Evolutionary conservation across 53 echinoderm and acorn worm species (phyloP).

Genomic region (Henricia sp.): DNA sequence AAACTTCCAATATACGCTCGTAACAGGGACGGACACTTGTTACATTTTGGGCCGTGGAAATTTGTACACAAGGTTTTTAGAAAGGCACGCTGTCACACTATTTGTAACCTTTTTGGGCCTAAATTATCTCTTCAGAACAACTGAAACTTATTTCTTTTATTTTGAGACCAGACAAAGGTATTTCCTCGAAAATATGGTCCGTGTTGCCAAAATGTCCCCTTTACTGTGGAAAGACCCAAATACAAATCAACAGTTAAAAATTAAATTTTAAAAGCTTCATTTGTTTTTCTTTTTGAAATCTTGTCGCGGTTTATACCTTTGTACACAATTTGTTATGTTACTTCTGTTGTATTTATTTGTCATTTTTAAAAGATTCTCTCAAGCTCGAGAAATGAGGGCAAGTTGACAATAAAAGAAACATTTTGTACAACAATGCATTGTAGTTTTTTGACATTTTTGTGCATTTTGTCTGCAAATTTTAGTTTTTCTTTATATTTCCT

Average conservation of each 20-base stretch:
- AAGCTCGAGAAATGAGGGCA: conserved; percentile 56
- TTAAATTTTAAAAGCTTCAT: background rate
- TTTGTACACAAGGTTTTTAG: no score
- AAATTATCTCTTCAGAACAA: background rate
- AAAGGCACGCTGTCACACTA: no score
- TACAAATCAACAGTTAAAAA: background rate
- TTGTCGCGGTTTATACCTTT: conserved; percentile 7
- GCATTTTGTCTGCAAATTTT: no score
- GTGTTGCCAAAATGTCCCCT: background rate
- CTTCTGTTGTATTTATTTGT: conserved; percentile 57
- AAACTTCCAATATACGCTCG: no score
- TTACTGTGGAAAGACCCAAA: background rate
- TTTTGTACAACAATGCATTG: conserved; percentile 33
- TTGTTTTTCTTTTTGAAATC: conserved; percentile 4
- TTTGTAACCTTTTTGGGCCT: no score
- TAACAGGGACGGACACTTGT: no score
- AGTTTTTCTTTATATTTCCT: no score
- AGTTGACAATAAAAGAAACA: conserved; percentile 61
- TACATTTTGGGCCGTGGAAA: no score
- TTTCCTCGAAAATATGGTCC: background rate
- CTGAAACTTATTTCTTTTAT: background rate
- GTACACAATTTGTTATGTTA: conserved; percentile 47
- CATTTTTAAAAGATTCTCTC: conserved; percentile 52
- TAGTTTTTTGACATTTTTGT: background rate
- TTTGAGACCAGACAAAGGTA: background rate